These are phyloP conservation scores for Bugulina stolonifera DNA, from an alignment of 2,888 invertebrate species.

Conservation along the genomic window DNA sequence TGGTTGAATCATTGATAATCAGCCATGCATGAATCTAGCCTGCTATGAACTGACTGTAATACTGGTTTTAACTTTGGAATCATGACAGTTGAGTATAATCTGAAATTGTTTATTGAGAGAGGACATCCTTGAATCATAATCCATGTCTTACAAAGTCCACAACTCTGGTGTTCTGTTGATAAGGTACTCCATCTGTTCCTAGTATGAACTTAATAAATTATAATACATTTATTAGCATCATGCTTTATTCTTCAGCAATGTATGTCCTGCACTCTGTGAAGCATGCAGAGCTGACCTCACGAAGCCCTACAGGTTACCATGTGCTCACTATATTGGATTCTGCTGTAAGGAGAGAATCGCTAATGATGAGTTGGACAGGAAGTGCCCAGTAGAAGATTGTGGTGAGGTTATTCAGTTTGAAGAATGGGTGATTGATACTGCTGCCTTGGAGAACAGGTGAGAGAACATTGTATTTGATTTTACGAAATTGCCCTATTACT, in stretches of 20 bases:
- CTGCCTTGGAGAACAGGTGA: conserved; percentile 17
- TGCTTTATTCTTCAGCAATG: neutral
- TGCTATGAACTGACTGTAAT: too few relatives aligned
- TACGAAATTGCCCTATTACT: too few relatives aligned
- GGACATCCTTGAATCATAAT: too few relatives aligned
- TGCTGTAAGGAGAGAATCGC: neutral
- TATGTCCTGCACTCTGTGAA: neutral
- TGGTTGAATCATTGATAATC: too few relatives aligned
- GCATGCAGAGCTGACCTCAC: neutral
- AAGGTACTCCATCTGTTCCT: too few relatives aligned
- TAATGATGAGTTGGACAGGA: neutral
- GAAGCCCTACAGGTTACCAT: neutral
- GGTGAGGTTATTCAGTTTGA: neutral
- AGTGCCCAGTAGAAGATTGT: neutral
- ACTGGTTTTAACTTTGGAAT: too few relatives aligned
- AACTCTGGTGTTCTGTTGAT: too few relatives aligned
- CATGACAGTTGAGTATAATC: too few relatives aligned
- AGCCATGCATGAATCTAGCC: too few relatives aligned
- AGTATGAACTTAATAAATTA: neutral
- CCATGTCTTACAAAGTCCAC: too few relatives aligned
- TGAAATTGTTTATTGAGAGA: neutral
- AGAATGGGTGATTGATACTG: neutral
- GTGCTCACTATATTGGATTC: neutral
- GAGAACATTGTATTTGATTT: too few relatives aligned
- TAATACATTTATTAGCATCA: neutral